Percentiles rank a stretch among this genome's conserved stretches.
These are phyloP conservation scores for Glandiceps talaboti DNA, from an alignment of 53 echinoderm and acorn worm species.

Conservation along the genomic window DNA sequence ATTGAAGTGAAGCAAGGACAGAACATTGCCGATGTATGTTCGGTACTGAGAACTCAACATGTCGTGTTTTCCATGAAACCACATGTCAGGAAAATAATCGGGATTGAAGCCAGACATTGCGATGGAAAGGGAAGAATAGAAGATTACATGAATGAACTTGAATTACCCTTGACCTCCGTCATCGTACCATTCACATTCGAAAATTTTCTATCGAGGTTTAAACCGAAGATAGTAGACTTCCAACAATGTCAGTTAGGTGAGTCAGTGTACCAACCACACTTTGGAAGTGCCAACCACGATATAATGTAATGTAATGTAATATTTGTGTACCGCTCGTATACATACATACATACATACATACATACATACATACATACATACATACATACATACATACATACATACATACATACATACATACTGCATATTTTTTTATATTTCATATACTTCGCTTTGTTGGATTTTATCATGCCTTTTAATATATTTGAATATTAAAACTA, in stretches of 20 bases:
- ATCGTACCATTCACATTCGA: conserved; percentile 77
- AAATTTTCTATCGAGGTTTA: conserved; percentile 21
- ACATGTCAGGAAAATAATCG: conserved; percentile 53
- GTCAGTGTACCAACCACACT: too few relatives aligned
- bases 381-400: too few relatives aligned
- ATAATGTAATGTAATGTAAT: too few relatives aligned
- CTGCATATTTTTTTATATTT: too few relatives aligned
- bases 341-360: too few relatives aligned
- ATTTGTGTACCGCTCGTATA: too few relatives aligned
- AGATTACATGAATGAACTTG: conserved; percentile 69
- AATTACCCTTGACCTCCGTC: conserved; percentile 57
- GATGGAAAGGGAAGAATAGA: conserved; percentile 74
- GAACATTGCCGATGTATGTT: conserved; percentile 63
- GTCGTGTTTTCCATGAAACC: conserved; percentile 55
- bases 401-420: too few relatives aligned
- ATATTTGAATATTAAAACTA: too few relatives aligned
- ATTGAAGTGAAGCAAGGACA: conserved; percentile 63
- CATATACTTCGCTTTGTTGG: too few relatives aligned
- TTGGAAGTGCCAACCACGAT: too few relatives aligned
- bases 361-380: too few relatives aligned
- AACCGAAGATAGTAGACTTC: not conserved
- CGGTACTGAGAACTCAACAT: conserved; percentile 55
- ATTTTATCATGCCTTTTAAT: too few relatives aligned
- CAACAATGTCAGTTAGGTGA: not conserved
- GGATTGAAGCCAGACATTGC: conserved; percentile 49